Conservation (phyloP, 2,888 invertebrate species). For the Hyposoter didymator region DNA sequence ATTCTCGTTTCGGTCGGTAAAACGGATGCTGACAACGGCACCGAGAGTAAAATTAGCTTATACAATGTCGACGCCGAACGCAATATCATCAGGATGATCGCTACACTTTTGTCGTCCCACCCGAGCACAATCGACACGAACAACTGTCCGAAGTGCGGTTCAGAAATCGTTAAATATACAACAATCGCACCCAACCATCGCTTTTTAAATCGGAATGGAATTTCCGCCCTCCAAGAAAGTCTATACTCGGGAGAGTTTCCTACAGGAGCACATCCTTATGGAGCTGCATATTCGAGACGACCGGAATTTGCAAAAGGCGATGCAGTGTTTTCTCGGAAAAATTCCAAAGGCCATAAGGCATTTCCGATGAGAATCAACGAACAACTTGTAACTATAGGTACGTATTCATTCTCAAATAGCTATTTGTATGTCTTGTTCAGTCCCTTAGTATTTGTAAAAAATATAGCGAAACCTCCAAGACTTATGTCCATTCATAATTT, state of each 20-base stretch:
- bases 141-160: conserved; percentile 21
- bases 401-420: background rate
- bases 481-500: background rate
- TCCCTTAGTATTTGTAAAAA: background rate
- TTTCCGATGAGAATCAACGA: background rate
- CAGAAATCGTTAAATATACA: background rate
- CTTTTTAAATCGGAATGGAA: conserved; percentile 4
- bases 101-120: conserved; percentile 3
- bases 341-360: background rate
- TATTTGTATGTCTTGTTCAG: no score
- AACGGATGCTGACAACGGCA: no score
- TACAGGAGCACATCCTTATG: conserved; percentile 20
- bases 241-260: conserved; percentile 2
- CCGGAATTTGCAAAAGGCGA: background rate
- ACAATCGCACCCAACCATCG: conserved; percentile 35
- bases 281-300: conserved; percentile 1
- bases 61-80: conserved; percentile 36
- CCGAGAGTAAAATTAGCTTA: conserved; percentile 6
- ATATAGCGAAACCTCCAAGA: background rate
- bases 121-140: conserved; percentile 19
- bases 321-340: background rate
- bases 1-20: background rate
- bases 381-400: background rate
- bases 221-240: conserved; percentile 4
- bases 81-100: conserved; percentile 26